These are phyloP conservation scores for Drosophila nigricruria DNA, from an alignment of 2,888 invertebrate species.

Conservation along the genomic window DNA sequence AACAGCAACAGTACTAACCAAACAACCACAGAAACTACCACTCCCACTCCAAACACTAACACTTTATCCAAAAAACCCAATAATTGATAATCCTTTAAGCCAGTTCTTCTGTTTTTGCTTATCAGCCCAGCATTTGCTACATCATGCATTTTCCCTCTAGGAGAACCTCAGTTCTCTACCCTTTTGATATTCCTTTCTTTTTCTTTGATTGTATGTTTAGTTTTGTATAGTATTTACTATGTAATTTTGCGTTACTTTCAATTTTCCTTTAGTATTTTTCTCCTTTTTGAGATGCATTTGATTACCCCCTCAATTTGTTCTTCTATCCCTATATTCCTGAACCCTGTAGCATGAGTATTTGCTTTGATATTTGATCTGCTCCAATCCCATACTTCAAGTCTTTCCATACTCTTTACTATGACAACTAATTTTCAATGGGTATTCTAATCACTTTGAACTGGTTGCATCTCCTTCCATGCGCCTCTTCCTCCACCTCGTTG, in stretches of 20 bases:
- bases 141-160: background rate
- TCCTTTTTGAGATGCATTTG: background rate
- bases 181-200: too few species aligned
- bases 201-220: background rate
- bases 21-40: background rate
- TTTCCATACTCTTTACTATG: background rate
- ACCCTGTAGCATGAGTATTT: slow-evolving; percentile 10
- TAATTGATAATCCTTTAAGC: background rate
- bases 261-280: background rate
- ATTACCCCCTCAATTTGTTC: background rate
- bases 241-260: background rate
- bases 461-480: slow-evolving; percentile 40
- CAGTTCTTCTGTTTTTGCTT: too few species aligned
- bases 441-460: slow-evolving; percentile 55
- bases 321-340: rapidly evolving
- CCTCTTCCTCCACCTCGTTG: slow-evolving; percentile 13
- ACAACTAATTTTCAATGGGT: slow-evolving; percentile 39
- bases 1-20: slow-evolving; percentile 25
- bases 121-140: background rate
- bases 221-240: background rate
- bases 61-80: background rate
- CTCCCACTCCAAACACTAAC: slow-evolving; percentile 7
- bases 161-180: too few species aligned
- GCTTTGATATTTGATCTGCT: slow-evolving; percentile 6
- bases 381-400: background rate